Conservation (phyloP, 2,797 vertebrate species). For the Coracias cyanogaster region DNA sequence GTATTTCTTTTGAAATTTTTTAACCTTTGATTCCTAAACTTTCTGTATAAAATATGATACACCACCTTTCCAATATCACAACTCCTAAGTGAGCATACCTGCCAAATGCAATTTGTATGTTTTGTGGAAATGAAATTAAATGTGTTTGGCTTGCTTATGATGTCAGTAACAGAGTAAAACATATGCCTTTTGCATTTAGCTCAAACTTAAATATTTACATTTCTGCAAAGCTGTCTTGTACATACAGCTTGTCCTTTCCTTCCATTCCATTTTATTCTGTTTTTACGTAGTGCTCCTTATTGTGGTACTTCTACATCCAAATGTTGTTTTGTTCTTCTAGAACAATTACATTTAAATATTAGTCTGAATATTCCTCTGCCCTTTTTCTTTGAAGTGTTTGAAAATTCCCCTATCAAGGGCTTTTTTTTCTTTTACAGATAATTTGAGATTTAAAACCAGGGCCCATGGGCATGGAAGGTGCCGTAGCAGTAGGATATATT, state of each 20-base stretch:
- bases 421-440: background rate
- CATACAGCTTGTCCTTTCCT: background rate
- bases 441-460: constrained; percentile 22
- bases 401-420: background rate
- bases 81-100: background rate
- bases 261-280: background rate
- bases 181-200: background rate
- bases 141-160: background rate
- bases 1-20: background rate
- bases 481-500: background rate
- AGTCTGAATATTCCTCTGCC: background rate
- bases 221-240: background rate
- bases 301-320: background rate
- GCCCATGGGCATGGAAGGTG: background rate
- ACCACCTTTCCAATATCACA: background rate
- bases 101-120: background rate
- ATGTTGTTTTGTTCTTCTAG: background rate
- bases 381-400: background rate
- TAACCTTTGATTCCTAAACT: background rate
- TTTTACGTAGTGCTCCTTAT: background rate
- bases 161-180: background rate
- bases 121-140: background rate
- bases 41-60: background rate
- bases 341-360: background rate
- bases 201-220: constrained; percentile 6